Base-by-base conservation (phyloP, 1,140 invertebrate species). In the Saccostrea glomerata region DNA sequence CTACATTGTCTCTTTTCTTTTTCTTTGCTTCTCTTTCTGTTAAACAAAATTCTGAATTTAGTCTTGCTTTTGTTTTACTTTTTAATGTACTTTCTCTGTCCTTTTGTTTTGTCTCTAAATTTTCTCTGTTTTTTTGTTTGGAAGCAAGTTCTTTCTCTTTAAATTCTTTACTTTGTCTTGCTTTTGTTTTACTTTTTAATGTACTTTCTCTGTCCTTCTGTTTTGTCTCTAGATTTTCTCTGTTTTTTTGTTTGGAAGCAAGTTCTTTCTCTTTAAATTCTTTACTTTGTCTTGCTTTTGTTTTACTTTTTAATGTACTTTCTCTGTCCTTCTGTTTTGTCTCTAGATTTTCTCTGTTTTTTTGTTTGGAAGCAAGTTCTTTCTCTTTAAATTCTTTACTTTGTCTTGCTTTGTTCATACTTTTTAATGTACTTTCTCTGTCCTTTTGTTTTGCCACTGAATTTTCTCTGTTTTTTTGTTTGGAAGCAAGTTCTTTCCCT, bases 11-110 rank as follows among this genome's bases (percentile, higher is more conserved):
- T 73, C 82, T 30, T 85, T 20, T 70, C 36, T 66, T 17, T 63
- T 12, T 70, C 25, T 70, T 84, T 84, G 40, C 58, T 40, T 84
- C 60, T 40, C 77, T 66, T 63, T 84, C 87, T 88, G 40, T 56
- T 12, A 85, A 55, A 66, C 82, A 47, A 56, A 58, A 85, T 15
- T 36, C 82, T 25, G 36, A 40, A 58, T 54, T 84, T 23, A 47
- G 70, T 30, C 77, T 82, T n/a, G n/a, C n/a, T n/a, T n/a, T n/a
- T n/a, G n/a, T n/a, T n/a, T n/a, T n/a, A n/a, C n/a, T n/a, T n/a
- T n/a, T n/a, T n/a, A n/a, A n/a, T n/a, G n/a, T n/a, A n/a, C n/a
- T n/a, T n/a, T n/a, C n/a, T n/a, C n/a, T n/a, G n/a, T n/a, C n/a
- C n/a, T n/a, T n/a, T n/a, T n/a, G n/a, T n/a, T n/a, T n/a, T n/a